phyloP scores from a whole-genome alignment of 1,140 invertebrate genomes.

The Aplysia californica region DNA sequence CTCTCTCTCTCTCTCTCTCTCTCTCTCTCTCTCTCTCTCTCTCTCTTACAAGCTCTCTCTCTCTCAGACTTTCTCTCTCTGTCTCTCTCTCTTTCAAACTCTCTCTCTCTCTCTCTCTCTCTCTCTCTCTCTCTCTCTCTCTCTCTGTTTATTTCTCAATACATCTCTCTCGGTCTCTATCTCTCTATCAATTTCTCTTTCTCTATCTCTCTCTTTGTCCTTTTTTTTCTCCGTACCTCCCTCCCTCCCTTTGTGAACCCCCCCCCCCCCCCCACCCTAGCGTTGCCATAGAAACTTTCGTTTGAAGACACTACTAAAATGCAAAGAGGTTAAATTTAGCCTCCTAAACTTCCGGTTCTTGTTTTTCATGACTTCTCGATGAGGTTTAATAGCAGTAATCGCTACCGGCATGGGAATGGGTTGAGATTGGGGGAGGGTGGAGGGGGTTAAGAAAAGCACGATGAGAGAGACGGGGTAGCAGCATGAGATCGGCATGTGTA shows the following conservation, averaged over 20 bases:
- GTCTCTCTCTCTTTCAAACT: no score
- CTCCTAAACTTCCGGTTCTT: neutral
- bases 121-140: neutral
- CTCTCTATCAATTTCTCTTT: neutral
- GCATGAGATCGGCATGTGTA: no score
- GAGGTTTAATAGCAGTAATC: neutral
- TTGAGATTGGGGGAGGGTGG: neutral
- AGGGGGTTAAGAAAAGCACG: no score
- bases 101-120: neutral
- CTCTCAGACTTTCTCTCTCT: no score
- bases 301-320: neutral
- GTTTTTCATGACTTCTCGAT: neutral
- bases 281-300: neutral
- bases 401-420: neutral
- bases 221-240: neutral
- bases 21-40: neutral
- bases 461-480: no score
- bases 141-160: neutral
- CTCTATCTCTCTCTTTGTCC: neutral
- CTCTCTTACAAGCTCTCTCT: neutral
- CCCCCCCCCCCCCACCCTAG: neutral
- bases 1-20: conserved; percentile 2
- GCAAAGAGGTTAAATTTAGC: neutral
- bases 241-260: neutral
- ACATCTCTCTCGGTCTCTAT: neutral